Percentiles rank a stretch among this genome's conserved stretches.
These are phyloP conservation scores for Frankliniella fusca DNA, from an alignment of 2,888 invertebrate genomes.

Conservation along the genomic window DNA sequence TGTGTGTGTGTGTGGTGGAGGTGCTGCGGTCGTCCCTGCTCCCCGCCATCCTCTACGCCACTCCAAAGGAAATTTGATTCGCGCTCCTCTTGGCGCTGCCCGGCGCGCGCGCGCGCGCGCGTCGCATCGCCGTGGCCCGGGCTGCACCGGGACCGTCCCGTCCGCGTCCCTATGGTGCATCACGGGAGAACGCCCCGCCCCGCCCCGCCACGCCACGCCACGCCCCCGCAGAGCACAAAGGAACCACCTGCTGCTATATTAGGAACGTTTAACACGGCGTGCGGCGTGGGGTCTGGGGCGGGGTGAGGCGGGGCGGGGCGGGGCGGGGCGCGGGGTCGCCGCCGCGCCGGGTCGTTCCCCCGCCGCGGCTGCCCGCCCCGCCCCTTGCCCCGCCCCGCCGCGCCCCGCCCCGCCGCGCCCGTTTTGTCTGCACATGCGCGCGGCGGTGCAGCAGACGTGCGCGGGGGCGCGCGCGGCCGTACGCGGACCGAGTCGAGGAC, in stretches of 20 bases:
- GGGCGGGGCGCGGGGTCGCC: not conserved
- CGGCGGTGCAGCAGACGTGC: not conserved
- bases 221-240: not conserved
- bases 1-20: too few species aligned
- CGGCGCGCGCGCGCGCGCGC: not conserved
- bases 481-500: not conserved
- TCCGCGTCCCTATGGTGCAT: not conserved
- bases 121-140: not conserved
- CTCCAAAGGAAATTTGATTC: not conserved
- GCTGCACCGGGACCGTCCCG: not conserved
- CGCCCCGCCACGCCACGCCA: not conserved
- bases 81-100: not conserved
- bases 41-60: too few species aligned
- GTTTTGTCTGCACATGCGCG: not conserved
- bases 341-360: not conserved
- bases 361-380: not conserved
- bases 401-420: not conserved
- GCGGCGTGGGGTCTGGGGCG: not conserved
- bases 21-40: too few species aligned
- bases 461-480: not conserved
- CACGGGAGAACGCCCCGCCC: not conserved
- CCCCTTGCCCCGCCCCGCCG: not conserved
- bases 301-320: not conserved
- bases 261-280: slow-evolving; percentile 20
- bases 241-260: slow-evolving; percentile 24